phyloP scores from a whole-genome alignment of 2,797 vertebrate species.

The Bradypus variegatus region DNA sequence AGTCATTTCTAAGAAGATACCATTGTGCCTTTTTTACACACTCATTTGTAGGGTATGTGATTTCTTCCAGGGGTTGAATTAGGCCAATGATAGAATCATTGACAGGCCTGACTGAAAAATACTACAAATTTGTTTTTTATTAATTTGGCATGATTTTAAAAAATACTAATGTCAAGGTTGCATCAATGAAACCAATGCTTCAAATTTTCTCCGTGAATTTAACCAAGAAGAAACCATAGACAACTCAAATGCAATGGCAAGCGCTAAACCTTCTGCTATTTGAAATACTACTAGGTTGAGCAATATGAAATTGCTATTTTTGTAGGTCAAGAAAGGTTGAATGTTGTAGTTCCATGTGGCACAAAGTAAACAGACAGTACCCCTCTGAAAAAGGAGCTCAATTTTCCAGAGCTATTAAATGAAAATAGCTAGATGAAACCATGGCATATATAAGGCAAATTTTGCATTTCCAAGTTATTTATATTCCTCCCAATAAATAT shows the following conservation, averaged over 20 bases:
- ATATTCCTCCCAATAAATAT: slow-evolving; percentile 51
- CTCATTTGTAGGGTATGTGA: neutral
- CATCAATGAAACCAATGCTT: neutral
- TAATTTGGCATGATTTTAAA: neutral
- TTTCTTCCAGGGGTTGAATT: neutral
- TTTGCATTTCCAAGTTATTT: slow-evolving; percentile 36
- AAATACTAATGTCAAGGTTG: neutral
- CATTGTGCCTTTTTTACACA: neutral
- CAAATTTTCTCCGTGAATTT: neutral
- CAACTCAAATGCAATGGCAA: neutral
- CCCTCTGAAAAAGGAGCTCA: slow-evolving; percentile 13
- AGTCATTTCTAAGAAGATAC: slow-evolving; percentile 2
- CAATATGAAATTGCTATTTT: slow-evolving; percentile 6
- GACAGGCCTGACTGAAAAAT: neutral
- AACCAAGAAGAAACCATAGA: neutral
- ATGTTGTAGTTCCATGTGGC: neutral
- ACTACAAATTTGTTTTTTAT: neutral
- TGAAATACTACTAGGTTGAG: slow-evolving; percentile 36
- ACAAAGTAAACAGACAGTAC: neutral
- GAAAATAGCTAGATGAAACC: slow-evolving; percentile 35
- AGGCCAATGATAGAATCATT: neutral
- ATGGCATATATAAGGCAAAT: neutral
- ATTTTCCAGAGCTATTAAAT: slow-evolving; percentile 33
- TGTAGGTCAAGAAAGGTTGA: neutral
- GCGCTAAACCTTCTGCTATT: neutral